Percentiles rank a stretch among this genome's conserved stretches.
These are phyloP conservation scores for Orchestes rusci DNA, from an alignment of 2,888 invertebrate species.

Conservation along the genomic window DNA sequence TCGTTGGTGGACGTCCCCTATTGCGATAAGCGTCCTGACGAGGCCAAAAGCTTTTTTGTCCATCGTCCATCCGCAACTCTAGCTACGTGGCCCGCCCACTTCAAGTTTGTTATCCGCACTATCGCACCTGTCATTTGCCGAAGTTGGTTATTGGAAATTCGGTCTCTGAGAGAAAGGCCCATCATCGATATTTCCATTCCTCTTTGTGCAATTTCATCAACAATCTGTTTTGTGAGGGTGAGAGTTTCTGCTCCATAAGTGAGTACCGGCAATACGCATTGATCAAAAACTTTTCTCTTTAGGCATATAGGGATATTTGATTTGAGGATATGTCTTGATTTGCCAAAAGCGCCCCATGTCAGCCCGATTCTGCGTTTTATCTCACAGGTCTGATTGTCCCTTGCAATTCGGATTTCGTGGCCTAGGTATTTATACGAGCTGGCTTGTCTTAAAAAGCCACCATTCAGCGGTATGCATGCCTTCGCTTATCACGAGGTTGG, in stretches of 20 bases:
- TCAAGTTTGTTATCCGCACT: constrained; percentile 2
- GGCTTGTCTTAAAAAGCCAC: constrained; percentile 2
- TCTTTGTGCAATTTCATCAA: not conserved
- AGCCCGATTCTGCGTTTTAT: constrained; percentile 3
- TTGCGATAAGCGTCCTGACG: not conserved
- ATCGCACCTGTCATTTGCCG: constrained; percentile 2
- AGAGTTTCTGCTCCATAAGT: not conserved
- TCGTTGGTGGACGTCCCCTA: not conserved
- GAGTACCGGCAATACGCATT: constrained; percentile 7
- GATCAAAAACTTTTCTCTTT: constrained; percentile 2
- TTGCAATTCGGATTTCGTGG: constrained; percentile 1
- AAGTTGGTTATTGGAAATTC: constrained; percentile 2
- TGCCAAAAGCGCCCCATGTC: constrained; percentile 7
- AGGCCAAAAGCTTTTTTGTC: constrained; percentile 2
- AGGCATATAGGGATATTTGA: constrained; percentile 1
- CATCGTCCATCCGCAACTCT: constrained; percentile 6
- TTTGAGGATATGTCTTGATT: constrained; percentile 1
- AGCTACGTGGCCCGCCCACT: constrained; percentile 3
- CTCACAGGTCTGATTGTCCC: constrained; percentile 3
- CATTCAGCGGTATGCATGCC: constrained; percentile 2
- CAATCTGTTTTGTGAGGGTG: not conserved
- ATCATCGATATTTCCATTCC: constrained; percentile 2
- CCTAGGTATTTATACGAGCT: constrained; percentile 2
- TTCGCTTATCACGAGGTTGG: constrained; percentile 2
- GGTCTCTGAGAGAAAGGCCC: constrained; percentile 1